phyloP scores from a whole-genome alignment of 2,797 vertebrate genomes.

The Choloepus didactylus region DNA sequence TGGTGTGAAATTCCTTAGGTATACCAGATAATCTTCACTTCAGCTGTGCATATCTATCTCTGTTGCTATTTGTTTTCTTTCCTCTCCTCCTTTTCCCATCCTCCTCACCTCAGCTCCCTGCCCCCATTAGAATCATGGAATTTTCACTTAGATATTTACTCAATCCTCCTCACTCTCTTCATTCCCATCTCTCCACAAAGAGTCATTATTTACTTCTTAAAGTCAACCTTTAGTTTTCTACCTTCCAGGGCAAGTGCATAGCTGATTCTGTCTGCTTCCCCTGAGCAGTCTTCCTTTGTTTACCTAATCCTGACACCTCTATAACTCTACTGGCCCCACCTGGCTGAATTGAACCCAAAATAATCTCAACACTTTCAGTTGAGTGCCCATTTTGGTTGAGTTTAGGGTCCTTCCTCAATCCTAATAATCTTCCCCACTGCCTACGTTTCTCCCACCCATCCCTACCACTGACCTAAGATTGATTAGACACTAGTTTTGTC shows the following conservation, averaged over 20 bases:
- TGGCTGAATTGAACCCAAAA: not conserved
- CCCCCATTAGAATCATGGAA: not conserved
- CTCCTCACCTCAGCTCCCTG: not conserved
- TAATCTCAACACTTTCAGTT: not conserved
- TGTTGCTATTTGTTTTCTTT: fast-evolving
- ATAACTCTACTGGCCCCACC: not conserved
- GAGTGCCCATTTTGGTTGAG: not conserved
- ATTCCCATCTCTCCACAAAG: not conserved
- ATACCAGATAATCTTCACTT: not conserved
- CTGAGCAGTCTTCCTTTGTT: not conserved
- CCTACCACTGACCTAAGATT: conserved; percentile 51
- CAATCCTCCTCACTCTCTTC: not conserved
- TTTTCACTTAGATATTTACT: not conserved
- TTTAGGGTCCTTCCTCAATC: not conserved
- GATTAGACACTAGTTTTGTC: conserved; percentile 41
- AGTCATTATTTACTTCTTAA: not conserved
- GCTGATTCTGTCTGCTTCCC: not conserved
- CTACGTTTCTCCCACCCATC: not conserved
- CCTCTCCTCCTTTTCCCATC: not conserved
- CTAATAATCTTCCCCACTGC: not conserved
- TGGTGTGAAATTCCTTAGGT: not conserved
- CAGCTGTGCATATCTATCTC: fast-evolving
- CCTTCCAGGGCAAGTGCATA: not conserved
- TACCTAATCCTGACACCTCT: not conserved
- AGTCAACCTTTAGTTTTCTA: not conserved